Evolutionary conservation across 2,888 invertebrate genomes (phyloP), one percentile per base, ranked within the genome.

Genomic region (Perithous albicinctus): DNA sequence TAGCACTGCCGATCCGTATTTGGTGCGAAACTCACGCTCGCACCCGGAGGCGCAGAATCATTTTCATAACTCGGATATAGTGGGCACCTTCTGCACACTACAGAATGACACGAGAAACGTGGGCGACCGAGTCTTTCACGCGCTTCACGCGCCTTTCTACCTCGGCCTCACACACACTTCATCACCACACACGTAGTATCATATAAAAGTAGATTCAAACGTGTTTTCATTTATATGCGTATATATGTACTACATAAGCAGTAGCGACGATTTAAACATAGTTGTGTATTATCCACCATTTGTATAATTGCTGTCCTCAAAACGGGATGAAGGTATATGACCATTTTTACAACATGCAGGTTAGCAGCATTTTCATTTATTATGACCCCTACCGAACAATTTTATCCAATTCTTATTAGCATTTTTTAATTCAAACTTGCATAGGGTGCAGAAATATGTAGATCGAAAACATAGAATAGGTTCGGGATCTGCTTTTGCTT

Each of bases 51-150:
- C 79, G 83, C 75, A 83, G 74, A 84, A 86, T 87, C 76, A 86
- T 87, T 87, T 86, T 84, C 85, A 87, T 85, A 87, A 75, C 85
- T 86, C 85, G 87, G 84, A 88, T 88, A 38, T 35, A 35, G 67
- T 67, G 86, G 88, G 88, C 84, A 12, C 32, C 48, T n/a, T 48
- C 2, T 32, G 32, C 66, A n/a, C 51, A 23, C 23, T 23, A 23
- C 2, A n/a, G 23, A 35, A 8, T 1, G 35, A 12, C 20, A 51
- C 15, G 51, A 2, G n/a, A 1, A 67, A 20, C 35, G 67, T 67
- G 51, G 67, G 67, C 67, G 67, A 51, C 35, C 35, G 12, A 4
- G 51, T 26, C 32, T 35, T 51, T 18, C 51, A 51, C 35, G 51
- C 67, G 51, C 32, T 51, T 48, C 29, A 15, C n/a, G n/a, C n/a